A percentile compares a stretch with the other conserved stretches of the same genome.
Evolutionary conservation across 2,113 vertebrate genomes (phyloP).

Genomic region (Chamaetylas fuelleborni): DNA sequence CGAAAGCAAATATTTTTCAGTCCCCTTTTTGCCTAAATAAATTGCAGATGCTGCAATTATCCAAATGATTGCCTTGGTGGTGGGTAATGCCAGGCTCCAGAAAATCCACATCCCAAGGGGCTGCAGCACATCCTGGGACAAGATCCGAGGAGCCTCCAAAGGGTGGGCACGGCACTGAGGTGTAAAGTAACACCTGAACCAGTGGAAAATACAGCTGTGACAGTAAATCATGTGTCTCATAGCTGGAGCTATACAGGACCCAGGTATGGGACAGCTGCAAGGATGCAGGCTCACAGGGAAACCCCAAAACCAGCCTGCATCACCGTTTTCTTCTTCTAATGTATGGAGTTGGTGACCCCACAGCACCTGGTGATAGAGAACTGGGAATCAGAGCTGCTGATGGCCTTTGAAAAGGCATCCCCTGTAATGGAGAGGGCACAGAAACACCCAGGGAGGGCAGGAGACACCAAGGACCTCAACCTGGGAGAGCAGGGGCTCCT

Average conservation of each 20-base stretch:
- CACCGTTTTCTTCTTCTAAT: accelerated
- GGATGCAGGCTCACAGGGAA: not conserved
- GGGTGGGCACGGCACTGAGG: not conserved
- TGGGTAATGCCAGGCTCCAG: not conserved
- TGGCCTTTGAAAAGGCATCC: not conserved
- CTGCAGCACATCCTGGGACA: not conserved
- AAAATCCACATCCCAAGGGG: not conserved
- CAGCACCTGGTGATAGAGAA: not conserved
- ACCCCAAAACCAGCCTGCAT: not conserved
- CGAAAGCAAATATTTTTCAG: not conserved
- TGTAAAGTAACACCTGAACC: not conserved
- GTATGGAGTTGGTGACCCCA: not conserved
- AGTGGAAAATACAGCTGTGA: not conserved
- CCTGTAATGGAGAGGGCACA: not conserved
- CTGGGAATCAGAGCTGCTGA: not conserved
- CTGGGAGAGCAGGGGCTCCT: not conserved
- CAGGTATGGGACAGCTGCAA: not conserved
- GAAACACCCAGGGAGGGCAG: not conserved
- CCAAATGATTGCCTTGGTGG: not conserved
- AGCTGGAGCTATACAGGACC: not conserved
- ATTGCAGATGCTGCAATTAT: not conserved
- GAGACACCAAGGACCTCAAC: not conserved
- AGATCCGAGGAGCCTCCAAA: not conserved
- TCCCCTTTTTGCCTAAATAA: not conserved
- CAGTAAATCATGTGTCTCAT: not conserved